A percentile compares a stretch with the other conserved stretches of the same genome.
Evolutionary conservation across 92 coral and sea anemone species (phyloP).

Genomic region (Epizoanthus stellaris): DNA sequence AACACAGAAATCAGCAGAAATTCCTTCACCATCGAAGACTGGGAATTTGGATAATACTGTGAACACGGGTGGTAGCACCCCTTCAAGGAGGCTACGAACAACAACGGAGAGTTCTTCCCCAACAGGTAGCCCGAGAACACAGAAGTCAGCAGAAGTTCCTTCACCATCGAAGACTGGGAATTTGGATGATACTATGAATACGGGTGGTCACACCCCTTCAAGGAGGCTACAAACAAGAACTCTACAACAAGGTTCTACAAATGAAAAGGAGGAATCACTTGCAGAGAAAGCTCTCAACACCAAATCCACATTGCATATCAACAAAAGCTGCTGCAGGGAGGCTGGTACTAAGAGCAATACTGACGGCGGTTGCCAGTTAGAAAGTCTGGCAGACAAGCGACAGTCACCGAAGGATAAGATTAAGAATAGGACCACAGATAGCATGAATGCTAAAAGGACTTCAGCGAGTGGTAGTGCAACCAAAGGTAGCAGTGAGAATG

Average conservation of each 20-base stretch:
- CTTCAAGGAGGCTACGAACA: too few relatives aligned
- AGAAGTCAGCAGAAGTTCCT: too few relatives aligned
- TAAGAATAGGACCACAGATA: not conserved
- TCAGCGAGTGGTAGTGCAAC: not conserved
- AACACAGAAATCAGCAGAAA: too few relatives aligned
- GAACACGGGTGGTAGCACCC: too few relatives aligned
- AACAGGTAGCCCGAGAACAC: too few relatives aligned
- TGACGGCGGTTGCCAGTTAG: too few relatives aligned
- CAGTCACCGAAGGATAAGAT: not conserved
- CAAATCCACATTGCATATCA: not conserved
- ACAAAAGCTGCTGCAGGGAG: not conserved
- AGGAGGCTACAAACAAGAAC: slow-evolving; percentile 3
- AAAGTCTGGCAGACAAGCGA: not conserved
- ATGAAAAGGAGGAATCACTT: not conserved
- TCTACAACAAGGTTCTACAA: not conserved
- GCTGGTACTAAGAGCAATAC: not conserved
- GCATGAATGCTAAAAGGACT: not conserved
- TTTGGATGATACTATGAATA: too few relatives aligned
- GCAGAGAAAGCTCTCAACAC: not conserved
- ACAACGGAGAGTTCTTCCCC: too few relatives aligned
- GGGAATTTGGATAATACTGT: too few relatives aligned
- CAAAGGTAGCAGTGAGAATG: not conserved
- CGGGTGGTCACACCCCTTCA: not conserved
- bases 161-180: too few relatives aligned
- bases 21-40: too few relatives aligned